These are phyloP conservation scores for Ochropleura plecta DNA, from an alignment of 2,888 invertebrate genomes.

Conservation along the genomic window DNA sequence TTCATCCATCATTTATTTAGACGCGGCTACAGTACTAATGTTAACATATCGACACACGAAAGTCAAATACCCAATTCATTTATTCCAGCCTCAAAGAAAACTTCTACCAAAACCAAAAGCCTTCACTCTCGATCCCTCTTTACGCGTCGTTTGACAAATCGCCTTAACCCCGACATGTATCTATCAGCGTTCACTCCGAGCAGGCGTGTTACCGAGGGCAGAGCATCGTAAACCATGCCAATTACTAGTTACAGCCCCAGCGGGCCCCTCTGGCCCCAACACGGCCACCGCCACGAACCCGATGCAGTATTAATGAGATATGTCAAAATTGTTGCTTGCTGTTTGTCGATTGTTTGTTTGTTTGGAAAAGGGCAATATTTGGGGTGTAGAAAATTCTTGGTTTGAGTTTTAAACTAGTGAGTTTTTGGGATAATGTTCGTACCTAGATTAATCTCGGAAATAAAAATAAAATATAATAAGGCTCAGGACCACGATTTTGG, in stretches of 20 bases:
- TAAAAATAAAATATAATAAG: neutral
- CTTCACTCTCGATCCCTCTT: conserved; percentile 17
- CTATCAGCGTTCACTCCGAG: conserved; percentile 43
- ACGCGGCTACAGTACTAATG: too few relatives aligned
- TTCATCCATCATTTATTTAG: too few relatives aligned
- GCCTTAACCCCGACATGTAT: conserved; percentile 53
- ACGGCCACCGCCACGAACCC: conserved; percentile 29
- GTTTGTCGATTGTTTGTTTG: conserved; percentile 49
- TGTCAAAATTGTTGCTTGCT: conserved; percentile 52
- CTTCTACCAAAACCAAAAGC: conserved; percentile 22
- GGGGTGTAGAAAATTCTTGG: conserved; percentile 1
- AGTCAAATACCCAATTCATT: neutral
- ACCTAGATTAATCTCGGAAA: neutral
- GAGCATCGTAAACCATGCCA: conserved; percentile 73
- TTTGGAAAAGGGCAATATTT: conserved; percentile 24
- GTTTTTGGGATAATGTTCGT: neutral
- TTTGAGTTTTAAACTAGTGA: neutral
- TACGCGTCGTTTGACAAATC: conserved; percentile 37
- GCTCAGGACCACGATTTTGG: neutral
- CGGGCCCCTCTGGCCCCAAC: conserved; percentile 11
- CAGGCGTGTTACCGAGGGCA: conserved; percentile 36
- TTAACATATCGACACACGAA: neutral
- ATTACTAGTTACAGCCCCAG: conserved; percentile 70
- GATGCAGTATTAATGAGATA: conserved; percentile 55
- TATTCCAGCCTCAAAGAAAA: neutral